Evolutionary conservation across 2,797 vertebrate species (phyloP), one percentile per base, ranked within the genome.

Genomic region (Melanotaenia boesemani): DNA sequence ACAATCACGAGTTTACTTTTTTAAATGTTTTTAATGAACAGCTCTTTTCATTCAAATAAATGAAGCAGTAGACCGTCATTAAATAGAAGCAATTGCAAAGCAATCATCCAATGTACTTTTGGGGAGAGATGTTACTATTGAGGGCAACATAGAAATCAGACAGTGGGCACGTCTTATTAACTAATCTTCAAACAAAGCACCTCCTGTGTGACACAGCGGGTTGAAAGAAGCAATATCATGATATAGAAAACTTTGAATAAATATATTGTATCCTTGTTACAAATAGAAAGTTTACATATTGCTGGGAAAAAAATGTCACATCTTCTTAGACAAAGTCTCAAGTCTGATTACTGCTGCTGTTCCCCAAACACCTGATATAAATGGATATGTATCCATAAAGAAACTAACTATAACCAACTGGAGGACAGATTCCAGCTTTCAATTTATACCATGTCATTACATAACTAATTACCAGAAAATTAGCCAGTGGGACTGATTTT

Each of bases 61-160:
- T 92, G 73, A 86, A 79, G 63, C 72, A 84, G 57, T 83, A 82
- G 64, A 88, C 61, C 76, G 80, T 78, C 85, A 86, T 88, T 88
- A 90, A 91, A 91, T 85, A 89, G 72, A 91, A 79, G 82, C 83
- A 85, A 94, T 94, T 92, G 93, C 93, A 91, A 91, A 86, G 91
- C 92, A 94, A 93, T 94, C 89, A 89, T 89, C 76, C 68, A 48
- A 80, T 63, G 77, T 65, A 75, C 83, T 83, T 90, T 87, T 76
- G 70, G 82, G 86, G 77, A 76, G 52, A 75, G 66, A 63, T 28
- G 66, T 80, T 76, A 78, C 44, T 83, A 52, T 52, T 22, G 74
- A 80, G 58, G 54, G n/a, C 68, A 65, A 81, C 55, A 60, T 56
- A 71, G 77, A 70, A 76, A 76, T 44, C 68, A 1, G 50, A 77